Conservation (phyloP, 1,140 invertebrate species). For the Bombus soroeensis region DNA sequence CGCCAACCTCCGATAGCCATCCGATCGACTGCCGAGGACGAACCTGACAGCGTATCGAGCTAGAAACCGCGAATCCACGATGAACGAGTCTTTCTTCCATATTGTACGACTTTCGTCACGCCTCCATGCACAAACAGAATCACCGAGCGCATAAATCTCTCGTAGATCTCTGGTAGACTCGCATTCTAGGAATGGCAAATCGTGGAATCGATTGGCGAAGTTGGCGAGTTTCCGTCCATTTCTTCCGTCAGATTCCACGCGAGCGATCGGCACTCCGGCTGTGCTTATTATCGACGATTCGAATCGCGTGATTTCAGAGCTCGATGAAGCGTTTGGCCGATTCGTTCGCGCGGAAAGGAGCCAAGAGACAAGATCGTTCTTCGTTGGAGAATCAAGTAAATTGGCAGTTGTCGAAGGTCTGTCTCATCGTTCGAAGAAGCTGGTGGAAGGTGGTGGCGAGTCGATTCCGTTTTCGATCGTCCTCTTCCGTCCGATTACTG, state of each 20-base stretch:
- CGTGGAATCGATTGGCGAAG: not conserved
- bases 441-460: not conserved
- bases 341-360: too few relatives aligned
- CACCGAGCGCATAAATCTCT: not conserved
- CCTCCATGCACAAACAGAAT: not conserved
- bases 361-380: not conserved
- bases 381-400: not conserved
- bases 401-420: conserved; percentile 21
- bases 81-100: not conserved
- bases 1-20: not conserved
- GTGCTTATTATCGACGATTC: not conserved
- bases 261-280: not conserved
- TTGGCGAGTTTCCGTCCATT: not conserved
- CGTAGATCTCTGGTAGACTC: not conserved
- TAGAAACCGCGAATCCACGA: not conserved
- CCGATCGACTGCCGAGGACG: not conserved
- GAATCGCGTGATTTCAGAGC: not conserved
- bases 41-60: too few relatives aligned
- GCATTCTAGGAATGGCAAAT: not conserved
- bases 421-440: conserved; percentile 2
- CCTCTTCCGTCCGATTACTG: conserved; percentile 23
- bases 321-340: not conserved
- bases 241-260: not conserved
- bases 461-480: conserved; percentile 5
- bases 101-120: not conserved